Evolutionary conservation across 2,888 invertebrate species (phyloP), one percentile per base, ranked within the genome.

Genomic region (Athetis lepigone): DNA sequence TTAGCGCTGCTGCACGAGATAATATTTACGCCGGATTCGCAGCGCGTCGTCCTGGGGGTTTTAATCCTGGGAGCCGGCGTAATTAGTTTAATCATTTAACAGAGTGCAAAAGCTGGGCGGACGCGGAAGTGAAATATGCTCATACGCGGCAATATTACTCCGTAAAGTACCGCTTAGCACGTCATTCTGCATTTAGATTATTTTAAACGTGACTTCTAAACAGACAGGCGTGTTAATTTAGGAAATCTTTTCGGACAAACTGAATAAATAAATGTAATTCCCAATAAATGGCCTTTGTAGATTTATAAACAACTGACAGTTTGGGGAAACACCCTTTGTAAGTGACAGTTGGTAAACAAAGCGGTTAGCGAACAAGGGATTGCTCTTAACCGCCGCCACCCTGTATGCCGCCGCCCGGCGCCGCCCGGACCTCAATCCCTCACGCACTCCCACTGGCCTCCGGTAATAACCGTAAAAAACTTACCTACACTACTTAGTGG

Each of bases 71-170:
- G 29, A 61, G 36, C 46, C 9, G 56, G 65, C 57, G 65, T 79
- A 73, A 81, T 80, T 75, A 68, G 67, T 81, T 79, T 75, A 75
- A 75, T 75, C 70, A 73, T 77, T 42, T 63, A 39, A 61, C 42
- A 45, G 46, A 47, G 74, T 47, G 54, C 45, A 63, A 69, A 49
- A 54, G 43, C 66, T 16, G 25, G 36, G 66, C 43, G 37, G 25
- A 42, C 29, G 50, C 42, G 56, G 45, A 36, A 23, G 45, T 36
- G 37, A 50, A 62, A 61, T 40, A 18, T 47, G 46, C n/a, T 60
- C 39, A 21, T 56, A 46, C 19, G 49, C 25, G 19, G 21, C 23
- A 13, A 25, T 33, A 47, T 51, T 51, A 33, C 36, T 21, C 16
- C 1, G 9, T 19, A 8, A 42, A 58, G 37, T 21, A 11, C 16